A percentile compares a stretch with the other conserved stretches of the same genome.
Conservation (phyloP, 1,140 invertebrate species). For the Rhysida immarginata region DNA sequence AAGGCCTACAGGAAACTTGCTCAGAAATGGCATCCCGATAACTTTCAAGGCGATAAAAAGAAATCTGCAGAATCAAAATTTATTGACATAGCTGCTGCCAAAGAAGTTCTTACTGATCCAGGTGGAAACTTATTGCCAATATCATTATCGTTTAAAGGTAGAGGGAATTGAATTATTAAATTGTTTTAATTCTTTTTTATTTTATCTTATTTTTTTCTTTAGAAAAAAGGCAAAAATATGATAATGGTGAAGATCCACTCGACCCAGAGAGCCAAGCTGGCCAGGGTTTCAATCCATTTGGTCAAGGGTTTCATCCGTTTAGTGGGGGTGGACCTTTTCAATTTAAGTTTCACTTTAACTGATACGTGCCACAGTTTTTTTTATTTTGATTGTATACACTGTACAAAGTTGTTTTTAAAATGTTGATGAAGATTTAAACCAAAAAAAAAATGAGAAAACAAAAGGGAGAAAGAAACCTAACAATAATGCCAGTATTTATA, state of each 20-base stretch:
- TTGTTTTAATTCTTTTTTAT: background rate
- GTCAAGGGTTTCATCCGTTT: constrained; percentile 64
- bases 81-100: constrained; percentile 96
- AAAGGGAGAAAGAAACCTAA: too few species aligned
- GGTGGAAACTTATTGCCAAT: constrained; percentile 31
- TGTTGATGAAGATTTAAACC: too few species aligned
- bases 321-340: constrained; percentile 66
- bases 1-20: constrained; percentile 96
- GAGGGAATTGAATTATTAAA: background rate
- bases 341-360: constrained; percentile 82
- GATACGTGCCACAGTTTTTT: too few species aligned
- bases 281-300: constrained; percentile 61
- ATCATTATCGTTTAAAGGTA: constrained; percentile 14
- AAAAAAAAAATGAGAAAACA: too few species aligned
- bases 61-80: constrained; percentile 94
- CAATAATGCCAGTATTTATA: too few species aligned
- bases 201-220: constrained; percentile 35
- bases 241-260: constrained; percentile 88
- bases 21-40: constrained; percentile 98
- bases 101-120: constrained; percentile 74
- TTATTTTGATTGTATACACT: too few species aligned
- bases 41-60: constrained; percentile 71
- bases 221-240: constrained; percentile 84
- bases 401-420: too few species aligned
- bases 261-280: constrained; percentile 73